Evolutionary conservation across 2,797 vertebrate genomes (phyloP), one percentile per base, ranked within the genome.

Genomic region (Picus viridis): DNA sequence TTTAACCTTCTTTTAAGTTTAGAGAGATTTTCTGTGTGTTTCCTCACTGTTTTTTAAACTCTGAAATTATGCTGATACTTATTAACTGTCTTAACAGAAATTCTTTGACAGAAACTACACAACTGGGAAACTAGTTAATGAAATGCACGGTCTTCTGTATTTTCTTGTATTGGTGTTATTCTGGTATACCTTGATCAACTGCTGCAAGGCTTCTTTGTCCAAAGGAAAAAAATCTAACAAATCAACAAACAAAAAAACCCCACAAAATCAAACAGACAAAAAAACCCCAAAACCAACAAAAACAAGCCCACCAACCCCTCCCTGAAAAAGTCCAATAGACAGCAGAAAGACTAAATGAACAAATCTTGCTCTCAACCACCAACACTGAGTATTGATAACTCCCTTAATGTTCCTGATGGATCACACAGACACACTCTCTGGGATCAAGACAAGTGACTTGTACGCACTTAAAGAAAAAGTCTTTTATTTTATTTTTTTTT

Each of bases 341-440:
- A 57, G 11, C 19, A 74, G 29, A 83, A 86, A 75, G 43, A 26
- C 14, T 59, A 57, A 75, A 72, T n/a, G 4, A 89, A 78, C 13
- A 51, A 41, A 83, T 41, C 4, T 54, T 65, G 22, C 6, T 57
- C 13, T 73, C 15, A 82, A 32, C 7, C 45, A 56, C 30, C 34
- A 27, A 36, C 17, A 32, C 7, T 61, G 10, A 45, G 9, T 67
- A 47, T 18, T 71, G n/a, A 13, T 41, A 57, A 34, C 18, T 53
- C 16, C n/a, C 3, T 24, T 74, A 20, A 41, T 49, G 6, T 8
- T 90, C 11, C 30, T 49, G 20, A 54, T 41, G 10, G 4, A 27
- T 45, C 4, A 1, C 23, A 1, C 7, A 0, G 7, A 12, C 1
- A 10, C 1, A 2, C 5, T 1, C 8, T 49, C 49, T 11, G 16